phyloP scores from a whole-genome alignment of 2,113 vertebrate genomes.

The Amphiprion ocellaris region DNA sequence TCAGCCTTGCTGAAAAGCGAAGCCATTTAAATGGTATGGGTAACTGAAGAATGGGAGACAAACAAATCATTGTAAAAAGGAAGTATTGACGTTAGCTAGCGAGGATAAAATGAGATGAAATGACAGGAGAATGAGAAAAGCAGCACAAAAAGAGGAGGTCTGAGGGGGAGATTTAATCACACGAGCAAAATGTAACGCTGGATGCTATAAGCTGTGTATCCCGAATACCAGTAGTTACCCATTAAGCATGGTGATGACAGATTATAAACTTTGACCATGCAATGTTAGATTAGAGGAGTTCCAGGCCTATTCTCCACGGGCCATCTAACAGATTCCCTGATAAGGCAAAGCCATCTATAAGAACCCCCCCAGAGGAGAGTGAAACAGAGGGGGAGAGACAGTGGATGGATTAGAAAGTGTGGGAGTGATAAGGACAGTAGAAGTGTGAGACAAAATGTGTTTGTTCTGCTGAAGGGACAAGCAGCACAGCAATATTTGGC shows the following conservation, averaged over 20 bases:
- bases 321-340: slow-evolving; percentile 69
- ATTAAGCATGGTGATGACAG: slow-evolving; percentile 64
- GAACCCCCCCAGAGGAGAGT: slow-evolving; percentile 54
- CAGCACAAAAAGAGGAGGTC: neutral
- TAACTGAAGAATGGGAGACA: no score
- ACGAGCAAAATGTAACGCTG: no score
- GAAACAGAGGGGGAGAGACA: slow-evolving; percentile 42
- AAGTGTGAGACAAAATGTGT: slow-evolving; percentile 50
- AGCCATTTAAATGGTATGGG: slow-evolving; percentile 15
- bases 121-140: slow-evolving; percentile 1
- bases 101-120: slow-evolving; percentile 5
- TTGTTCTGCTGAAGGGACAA: slow-evolving; percentile 44
- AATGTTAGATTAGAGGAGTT: slow-evolving; percentile 67
- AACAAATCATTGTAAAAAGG: no score
- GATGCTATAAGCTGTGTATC: slow-evolving; percentile 8
- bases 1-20: slow-evolving; percentile 35
- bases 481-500: slow-evolving; percentile 10
- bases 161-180: slow-evolving; percentile 2
- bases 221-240: slow-evolving; percentile 32
- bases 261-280: slow-evolving; percentile 74
- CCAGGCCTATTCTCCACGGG: slow-evolving; percentile 66
- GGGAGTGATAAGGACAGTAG: slow-evolving; percentile 66
- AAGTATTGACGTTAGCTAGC: no score
- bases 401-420: slow-evolving; percentile 61
- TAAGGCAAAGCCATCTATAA: slow-evolving; percentile 73